Percentiles rank a stretch among this genome's conserved stretches.
Evolutionary conservation across 2,888 invertebrate species (phyloP).

Genomic region (Clusia tigrina): DNA sequence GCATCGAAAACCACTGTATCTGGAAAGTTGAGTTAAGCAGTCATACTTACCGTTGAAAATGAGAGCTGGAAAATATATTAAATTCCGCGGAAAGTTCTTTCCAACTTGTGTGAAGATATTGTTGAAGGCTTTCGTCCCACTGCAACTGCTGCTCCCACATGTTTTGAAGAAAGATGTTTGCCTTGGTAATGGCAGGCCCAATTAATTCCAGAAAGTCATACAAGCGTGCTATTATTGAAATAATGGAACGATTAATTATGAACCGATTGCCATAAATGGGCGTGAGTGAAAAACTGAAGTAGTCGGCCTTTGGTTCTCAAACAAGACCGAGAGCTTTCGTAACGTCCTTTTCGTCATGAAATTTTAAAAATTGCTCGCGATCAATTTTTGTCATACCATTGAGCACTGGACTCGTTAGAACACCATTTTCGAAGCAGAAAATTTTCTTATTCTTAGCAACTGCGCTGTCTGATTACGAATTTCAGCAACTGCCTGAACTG

Average conservation of each 20-base stretch:
- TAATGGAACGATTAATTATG: constrained; percentile 27
- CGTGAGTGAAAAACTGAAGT: constrained; percentile 9
- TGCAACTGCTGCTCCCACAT: constrained; percentile 32
- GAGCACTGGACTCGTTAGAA: constrained; percentile 10
- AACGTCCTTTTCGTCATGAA: constrained; percentile 23
- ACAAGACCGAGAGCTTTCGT: constrained; percentile 26
- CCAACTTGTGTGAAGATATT: constrained; percentile 7
- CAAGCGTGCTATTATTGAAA: constrained; percentile 28
- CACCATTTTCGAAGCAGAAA: constrained; percentile 5
- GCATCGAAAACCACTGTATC: constrained; percentile 30
- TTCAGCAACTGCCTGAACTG: not conserved
- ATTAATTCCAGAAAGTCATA: constrained; percentile 71
- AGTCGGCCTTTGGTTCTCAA: constrained; percentile 4
- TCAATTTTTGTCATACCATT: constrained; percentile 13
- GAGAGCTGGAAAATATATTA: constrained; percentile 14
- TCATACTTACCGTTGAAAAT: constrained; percentile 23
- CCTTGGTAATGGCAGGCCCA: constrained; percentile 29
- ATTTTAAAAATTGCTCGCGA: constrained; percentile 22
- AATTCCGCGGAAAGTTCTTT: constrained; percentile 12
- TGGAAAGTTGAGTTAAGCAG: constrained; percentile 16
- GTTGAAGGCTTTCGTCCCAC: constrained; percentile 3
- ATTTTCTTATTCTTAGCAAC: not conserved
- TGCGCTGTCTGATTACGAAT: not conserved
- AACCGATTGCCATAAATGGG: not conserved
- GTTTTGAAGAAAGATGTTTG: constrained; percentile 36